phyloP scores from a whole-genome alignment of 2,797 vertebrate species.

The Galago senegalensis region DNA sequence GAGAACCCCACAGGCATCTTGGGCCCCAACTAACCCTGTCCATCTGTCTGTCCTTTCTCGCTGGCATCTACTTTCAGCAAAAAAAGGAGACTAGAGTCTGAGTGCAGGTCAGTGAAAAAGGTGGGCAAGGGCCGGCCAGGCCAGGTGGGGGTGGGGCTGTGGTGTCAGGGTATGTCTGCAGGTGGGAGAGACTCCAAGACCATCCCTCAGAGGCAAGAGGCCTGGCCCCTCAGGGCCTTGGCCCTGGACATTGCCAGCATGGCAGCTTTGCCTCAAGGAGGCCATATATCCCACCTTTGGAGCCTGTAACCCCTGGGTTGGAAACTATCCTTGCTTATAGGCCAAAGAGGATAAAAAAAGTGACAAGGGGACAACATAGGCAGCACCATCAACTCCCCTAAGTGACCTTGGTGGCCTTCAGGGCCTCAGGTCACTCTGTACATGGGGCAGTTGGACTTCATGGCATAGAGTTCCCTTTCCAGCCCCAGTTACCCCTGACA shows the following conservation, averaged over 20 bases:
- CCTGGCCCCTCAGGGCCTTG: neutral
- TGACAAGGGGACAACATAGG: neutral
- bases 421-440: neutral
- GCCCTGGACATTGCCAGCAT: neutral
- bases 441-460: neutral
- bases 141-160: too few relatives aligned
- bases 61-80: slow-evolving; percentile 86
- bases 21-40: slow-evolving; percentile 58
- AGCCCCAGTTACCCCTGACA: neutral
- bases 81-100: slow-evolving; percentile 90
- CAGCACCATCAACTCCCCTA: neutral
- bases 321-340: neutral
- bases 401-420: neutral
- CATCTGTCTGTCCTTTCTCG: slow-evolving; percentile 65
- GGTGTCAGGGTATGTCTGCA: neutral
- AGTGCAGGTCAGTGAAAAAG: slow-evolving; percentile 89
- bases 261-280: neutral
- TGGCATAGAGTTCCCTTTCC: slow-evolving; percentile 36
- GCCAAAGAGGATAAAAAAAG: neutral
- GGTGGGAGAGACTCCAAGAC: neutral
- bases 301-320: neutral
- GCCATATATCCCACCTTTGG: neutral
- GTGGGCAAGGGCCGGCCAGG: neutral
- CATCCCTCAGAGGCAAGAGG: neutral
- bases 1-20: neutral